These are phyloP conservation scores for Holacanthus passer DNA, from an alignment of 2,113 vertebrate genomes.

Conservation along the genomic window DNA sequence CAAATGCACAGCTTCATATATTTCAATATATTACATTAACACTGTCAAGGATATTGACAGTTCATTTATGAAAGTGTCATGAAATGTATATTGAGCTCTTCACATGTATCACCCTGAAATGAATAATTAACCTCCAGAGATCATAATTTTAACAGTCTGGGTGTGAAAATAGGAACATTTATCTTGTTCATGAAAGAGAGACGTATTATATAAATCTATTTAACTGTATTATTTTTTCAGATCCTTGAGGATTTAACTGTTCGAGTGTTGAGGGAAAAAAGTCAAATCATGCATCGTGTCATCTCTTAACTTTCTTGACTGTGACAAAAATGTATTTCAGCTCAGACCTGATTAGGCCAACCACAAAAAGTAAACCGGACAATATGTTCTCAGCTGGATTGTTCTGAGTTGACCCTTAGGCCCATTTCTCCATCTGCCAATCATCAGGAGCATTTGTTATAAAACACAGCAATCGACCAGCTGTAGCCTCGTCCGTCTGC, in stretches of 20 bases:
- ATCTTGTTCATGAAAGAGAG: not conserved
- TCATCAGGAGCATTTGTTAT: conserved; percentile 17
- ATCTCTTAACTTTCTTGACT: too few relatives aligned
- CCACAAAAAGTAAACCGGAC: not conserved
- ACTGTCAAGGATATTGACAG: too few relatives aligned
- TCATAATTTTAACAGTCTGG: not conserved
- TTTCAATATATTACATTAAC: not conserved
- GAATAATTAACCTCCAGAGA: not conserved
- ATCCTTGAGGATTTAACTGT: not conserved
- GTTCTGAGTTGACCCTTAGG: conserved; percentile 23
- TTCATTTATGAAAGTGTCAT: not conserved
- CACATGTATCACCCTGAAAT: not conserved
- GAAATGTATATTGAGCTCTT: not conserved
- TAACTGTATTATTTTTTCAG: not conserved
- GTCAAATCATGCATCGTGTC: not conserved
- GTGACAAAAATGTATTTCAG: not conserved
- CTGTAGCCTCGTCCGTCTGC: conserved; percentile 14
- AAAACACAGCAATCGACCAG: conserved; percentile 20
- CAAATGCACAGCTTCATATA: not conserved
- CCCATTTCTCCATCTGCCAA: conserved; percentile 9
- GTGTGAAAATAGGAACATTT: not conserved
- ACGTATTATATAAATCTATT: too few relatives aligned
- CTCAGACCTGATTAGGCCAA: not conserved
- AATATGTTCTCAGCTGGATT: not conserved
- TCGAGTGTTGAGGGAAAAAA: not conserved